These are phyloP conservation scores for Chrysoperla carnea DNA, from an alignment of 1,140 invertebrate genomes.

Conservation along the genomic window DNA sequence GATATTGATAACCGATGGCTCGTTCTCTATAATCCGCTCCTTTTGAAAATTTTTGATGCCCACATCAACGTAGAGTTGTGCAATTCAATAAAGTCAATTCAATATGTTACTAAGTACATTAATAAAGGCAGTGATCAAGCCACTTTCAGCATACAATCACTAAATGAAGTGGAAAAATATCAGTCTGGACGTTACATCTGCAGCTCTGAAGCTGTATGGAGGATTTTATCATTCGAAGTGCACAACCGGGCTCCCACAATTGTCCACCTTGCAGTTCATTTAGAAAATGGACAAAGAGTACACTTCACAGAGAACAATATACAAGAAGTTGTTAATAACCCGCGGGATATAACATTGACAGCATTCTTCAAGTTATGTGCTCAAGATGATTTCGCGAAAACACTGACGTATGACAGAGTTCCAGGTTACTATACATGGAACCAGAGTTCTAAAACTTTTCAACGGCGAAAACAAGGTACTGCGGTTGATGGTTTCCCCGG, in stretches of 20 bases:
- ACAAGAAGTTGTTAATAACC: constrained; percentile 11
- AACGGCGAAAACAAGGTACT: constrained; percentile 11
- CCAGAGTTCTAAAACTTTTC: constrained; percentile 10
- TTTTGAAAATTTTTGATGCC: constrained; percentile 25
- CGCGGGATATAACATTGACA: constrained; percentile 11
- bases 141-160: neutral
- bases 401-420: constrained; percentile 11
- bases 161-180: neutral
- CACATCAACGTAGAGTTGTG: constrained; percentile 30
- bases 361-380: constrained; percentile 12
- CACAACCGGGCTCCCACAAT: constrained; percentile 1
- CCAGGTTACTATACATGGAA: constrained; percentile 14
- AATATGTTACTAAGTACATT: too few species aligned
- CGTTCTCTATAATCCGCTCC: constrained; percentile 29
- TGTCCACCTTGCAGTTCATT: constrained; percentile 11
- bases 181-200: neutral
- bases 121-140: constrained; percentile 24
- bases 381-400: constrained; percentile 12
- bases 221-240: neutral
- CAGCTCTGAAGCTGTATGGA: neutral
- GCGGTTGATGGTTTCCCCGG: constrained; percentile 9
- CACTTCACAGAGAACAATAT: constrained; percentile 12
- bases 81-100: too few species aligned
- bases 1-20: constrained; percentile 28
- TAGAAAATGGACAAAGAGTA: constrained; percentile 7